These are phyloP conservation scores for Drosophila hydei DNA, from an alignment of 1,140 invertebrate genomes.

Conservation along the genomic window DNA sequence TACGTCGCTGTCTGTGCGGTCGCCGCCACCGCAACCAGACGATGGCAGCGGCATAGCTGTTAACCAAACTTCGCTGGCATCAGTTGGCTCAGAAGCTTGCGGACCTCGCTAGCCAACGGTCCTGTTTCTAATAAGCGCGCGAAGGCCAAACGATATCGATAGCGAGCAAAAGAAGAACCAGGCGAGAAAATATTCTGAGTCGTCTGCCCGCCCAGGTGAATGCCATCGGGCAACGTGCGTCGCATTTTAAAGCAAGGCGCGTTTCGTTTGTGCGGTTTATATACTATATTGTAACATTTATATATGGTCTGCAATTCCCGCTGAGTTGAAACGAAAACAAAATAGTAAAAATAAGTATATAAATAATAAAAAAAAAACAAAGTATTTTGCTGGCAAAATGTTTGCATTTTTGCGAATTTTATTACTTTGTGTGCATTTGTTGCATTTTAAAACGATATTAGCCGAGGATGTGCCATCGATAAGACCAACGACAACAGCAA, in stretches of 20 bases:
- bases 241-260: constrained; percentile 59
- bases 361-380: constrained; percentile 25
- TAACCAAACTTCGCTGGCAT: constrained; percentile 65
- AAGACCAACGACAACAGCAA: constrained; percentile 28
- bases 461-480: constrained; percentile 53
- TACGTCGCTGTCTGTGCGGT: constrained; percentile 14
- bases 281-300: constrained; percentile 63
- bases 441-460: constrained; percentile 74
- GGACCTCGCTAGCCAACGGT: constrained; percentile 73
- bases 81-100: constrained; percentile 74
- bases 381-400: constrained; percentile 54
- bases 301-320: constrained; percentile 65
- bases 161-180: constrained; percentile 16
- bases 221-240: constrained; percentile 76
- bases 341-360: constrained; percentile 54
- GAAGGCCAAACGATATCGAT: constrained; percentile 21
- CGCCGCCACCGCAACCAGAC: not conserved
- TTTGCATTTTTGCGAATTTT: constrained; percentile 74
- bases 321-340: constrained; percentile 67
- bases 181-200: constrained; percentile 41
- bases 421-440: constrained; percentile 79
- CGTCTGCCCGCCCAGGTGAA: constrained; percentile 65
- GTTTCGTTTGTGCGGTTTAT: constrained; percentile 53
- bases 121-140: constrained; percentile 63
- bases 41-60: constrained; percentile 60